Evolutionary conservation across 30 jellyfish, hydroid and myxozoan species (phyloP), one percentile per base, ranked within the genome.

Genomic region (Aurelia sp.): DNA sequence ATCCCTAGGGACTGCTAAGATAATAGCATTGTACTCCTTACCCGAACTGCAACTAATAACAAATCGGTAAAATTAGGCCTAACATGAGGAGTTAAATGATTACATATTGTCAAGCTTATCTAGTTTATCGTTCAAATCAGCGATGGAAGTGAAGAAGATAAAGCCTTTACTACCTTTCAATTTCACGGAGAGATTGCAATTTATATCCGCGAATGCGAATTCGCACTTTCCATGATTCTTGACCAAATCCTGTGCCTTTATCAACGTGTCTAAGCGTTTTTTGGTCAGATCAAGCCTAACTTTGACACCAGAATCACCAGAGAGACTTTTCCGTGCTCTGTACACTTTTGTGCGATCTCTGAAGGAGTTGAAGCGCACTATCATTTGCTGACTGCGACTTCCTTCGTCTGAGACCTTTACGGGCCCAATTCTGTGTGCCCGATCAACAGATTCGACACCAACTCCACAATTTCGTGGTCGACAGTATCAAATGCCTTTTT

Each of bases 131-230:
- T n/a, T 61, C 13, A 61, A 61, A 61, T 61, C 71, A 61, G 27
- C 27, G 71, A 61, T 61, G 71, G 71, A 61, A 13, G 27, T 61
- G 71, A 61, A 61, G 71, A 61, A 61, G 20, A 61, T 61, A 61
- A 61, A 61, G 71, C 71, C 71, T 61, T 60, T 61, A 61, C 71
- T 61, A 61, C 71, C 71, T 13, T 61, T 61, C 71, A 61, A 12
- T 61, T 61, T 61, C 71, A 61, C 71, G 16, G 71, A 61, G 71
- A 61, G 71, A 61, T 61, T 61, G 35, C 71, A 61, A 13, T 61
- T 23, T n/a, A 61, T 23, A 23, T 61, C 71, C 13, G 71, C 71
- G 71, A 61, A 61, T 21, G 71, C 27, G 35, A 61, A 61, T 61
- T 61, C 30, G 35, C 71, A 61, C 11, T 61, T 61, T 13, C 13